Base-by-base conservation (phyloP, 2,113 vertebrate species). In the Gavia stellata region DNA sequence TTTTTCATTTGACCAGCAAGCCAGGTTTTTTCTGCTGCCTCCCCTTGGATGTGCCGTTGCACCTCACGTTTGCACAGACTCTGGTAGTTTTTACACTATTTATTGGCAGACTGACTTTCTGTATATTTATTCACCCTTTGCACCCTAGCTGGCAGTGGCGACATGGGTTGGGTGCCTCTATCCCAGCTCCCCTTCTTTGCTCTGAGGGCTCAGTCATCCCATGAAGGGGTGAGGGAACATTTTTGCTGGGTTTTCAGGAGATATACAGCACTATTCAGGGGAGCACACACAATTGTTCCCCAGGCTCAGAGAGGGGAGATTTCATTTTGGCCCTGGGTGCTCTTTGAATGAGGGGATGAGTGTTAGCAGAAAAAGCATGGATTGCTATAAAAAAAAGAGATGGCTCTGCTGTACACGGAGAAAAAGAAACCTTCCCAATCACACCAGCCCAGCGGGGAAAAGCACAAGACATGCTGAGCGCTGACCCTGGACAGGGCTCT, bases 151-250 rank as follows among this genome's bases (percentile, higher is more conserved):
- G 36, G 67, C 68, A 81, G 68, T 52, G 62, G 79, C 16, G 66
- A 38, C 0, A 1, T 3, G 23, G 38, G 59, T n/a, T 59, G 31
- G 15, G 12, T 47, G n/a, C 20, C 44, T 52, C 61, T 66, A 1
- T 7, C 47, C 67, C 29, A 12, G 49, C 33, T 78, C 44, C n/a
- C 45, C 9, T 28, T 49, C 49, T 55, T 66, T 72, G 42, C 12
- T 81, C 34, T 24, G 26, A 42, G n/a, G 52, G 10, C 7, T 81
- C n/a, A n/a, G 42, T 38, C 2, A 1, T 36, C 25, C 66, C 49
- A 8, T 6, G 29, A 80, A 6, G 6, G 25, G 63, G 11, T 20
- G 36, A 88, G 25, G 52, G 14, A 79, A 9, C 8, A 1, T 62
- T 92, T 88, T 34, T 0, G 1, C 12, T 36, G 59, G 7, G 3